Conservation (phyloP, 1,140 invertebrate species). For the Macrotrachela quadricornifera region DNA sequence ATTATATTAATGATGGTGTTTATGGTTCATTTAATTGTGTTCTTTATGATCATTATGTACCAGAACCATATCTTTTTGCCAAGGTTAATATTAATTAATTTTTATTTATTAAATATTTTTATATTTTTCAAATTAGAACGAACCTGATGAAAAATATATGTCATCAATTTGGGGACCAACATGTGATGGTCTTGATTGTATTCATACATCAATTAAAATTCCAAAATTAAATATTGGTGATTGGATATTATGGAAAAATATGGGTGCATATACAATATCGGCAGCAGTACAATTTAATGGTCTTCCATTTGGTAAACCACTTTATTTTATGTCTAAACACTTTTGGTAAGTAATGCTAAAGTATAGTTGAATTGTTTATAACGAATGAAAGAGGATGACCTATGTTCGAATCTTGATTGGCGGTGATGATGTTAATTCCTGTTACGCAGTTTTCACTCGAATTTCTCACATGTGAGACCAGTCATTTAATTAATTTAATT, state of each 20-base stretch:
- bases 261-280: conserved; percentile 79
- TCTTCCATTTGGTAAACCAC: conserved; percentile 41
- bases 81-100: too few relatives aligned
- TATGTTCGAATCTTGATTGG: too few relatives aligned
- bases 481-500: too few relatives aligned
- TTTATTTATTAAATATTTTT: too few relatives aligned
- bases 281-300: conserved; percentile 72
- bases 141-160: conserved; percentile 21
- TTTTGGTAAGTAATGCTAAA: too few relatives aligned
- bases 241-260: conserved; percentile 65
- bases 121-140: too few relatives aligned
- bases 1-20: conserved; percentile 87
- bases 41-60: conserved; percentile 60
- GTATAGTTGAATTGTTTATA: too few relatives aligned
- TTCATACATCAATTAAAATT: conserved; percentile 44
- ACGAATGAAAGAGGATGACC: too few relatives aligned
- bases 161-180: conserved; percentile 69
- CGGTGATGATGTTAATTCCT: too few relatives aligned
- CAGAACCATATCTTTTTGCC: background rate
- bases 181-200: conserved; percentile 73
- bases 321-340: too few relatives aligned
- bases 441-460: too few relatives aligned
- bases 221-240: conserved; percentile 55
- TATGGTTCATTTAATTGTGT: conserved; percentile 97
- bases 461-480: too few relatives aligned